These are phyloP conservation scores for Oriolus oriolus DNA, from an alignment of 2,113 vertebrate genomes.

Conservation along the genomic window DNA sequence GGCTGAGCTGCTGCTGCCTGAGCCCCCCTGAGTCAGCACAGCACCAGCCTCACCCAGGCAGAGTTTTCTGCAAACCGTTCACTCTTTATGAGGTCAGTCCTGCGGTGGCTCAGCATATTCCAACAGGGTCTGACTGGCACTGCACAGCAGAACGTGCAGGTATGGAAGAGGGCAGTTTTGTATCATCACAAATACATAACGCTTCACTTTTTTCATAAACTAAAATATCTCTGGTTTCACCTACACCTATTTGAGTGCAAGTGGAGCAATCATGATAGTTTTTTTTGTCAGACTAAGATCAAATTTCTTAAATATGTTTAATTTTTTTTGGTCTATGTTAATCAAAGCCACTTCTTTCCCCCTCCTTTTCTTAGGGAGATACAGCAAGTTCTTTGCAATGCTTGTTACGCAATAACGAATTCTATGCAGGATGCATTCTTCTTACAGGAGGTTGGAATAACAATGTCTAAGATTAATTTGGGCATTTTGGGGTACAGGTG, in stretches of 20 bases:
- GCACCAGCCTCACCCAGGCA: neutral
- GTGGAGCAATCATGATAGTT: neutral
- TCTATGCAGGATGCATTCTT: neutral
- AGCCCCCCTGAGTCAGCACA: neutral
- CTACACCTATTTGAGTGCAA: neutral
- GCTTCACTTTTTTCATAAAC: neutral
- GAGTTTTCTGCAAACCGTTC: neutral
- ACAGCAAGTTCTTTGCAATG: neutral
- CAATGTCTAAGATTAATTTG: neutral
- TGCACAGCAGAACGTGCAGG: neutral
- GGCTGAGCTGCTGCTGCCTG: neutral
- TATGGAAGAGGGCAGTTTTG: neutral
- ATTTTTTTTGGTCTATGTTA: neutral
- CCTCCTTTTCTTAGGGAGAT: neutral
- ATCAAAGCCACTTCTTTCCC: neutral
- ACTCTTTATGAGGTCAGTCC: neutral
- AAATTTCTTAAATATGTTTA: neutral
- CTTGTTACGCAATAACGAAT: neutral
- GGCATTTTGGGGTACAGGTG: neutral
- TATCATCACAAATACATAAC: neutral
- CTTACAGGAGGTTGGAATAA: neutral
- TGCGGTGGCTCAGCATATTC: neutral
- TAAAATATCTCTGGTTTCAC: neutral
- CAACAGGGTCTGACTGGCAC: neutral
- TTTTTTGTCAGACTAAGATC: neutral